Base-by-base conservation (phyloP, 2,113 vertebrate species). In the Diadophis punctatus region DNA sequence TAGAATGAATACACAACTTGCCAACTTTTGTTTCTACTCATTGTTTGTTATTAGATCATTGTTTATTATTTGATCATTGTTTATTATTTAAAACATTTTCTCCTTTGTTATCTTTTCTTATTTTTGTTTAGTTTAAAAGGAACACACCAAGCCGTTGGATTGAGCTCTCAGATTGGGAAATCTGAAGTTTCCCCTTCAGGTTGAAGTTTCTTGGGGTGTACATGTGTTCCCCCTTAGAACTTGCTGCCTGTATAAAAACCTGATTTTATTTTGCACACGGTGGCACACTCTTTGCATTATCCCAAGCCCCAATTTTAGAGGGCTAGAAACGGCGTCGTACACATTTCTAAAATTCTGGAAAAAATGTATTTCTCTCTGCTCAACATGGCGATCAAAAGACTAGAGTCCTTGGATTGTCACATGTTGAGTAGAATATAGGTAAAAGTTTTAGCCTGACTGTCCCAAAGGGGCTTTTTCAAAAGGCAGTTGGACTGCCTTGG, bases 381-480 rank as follows among this genome's bases (percentile, higher is more conserved):
- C 30, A 34, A n/a, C 12, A 16, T 30, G 58, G 10, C 58, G 4
- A 60, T 30, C 58, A 30, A 16, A 30, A 30, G 46, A 25, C 43
- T 23, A 60, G 23, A 27, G 56, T 27, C 56, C 56, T 85, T 34
- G 88, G 68, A 68, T 74, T 74, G 25, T 30, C 85, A 93, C 90
- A 89, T 3, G 90, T 90, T 55, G 56, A 46, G 90, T 8, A 87
- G 34, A 39, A 3, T 43, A 7, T 85, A 95, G 90, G 87, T 93
- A 89, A 30, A 60, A 18, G 0, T 8, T 94, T 84, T 16, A 88
- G 89, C 7, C 8, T 80, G 48, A 55, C 9, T 48, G 25, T 52
- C 86, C 27, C 58, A 63, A 30, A 63, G 4, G 3, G n/a, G 60
- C 25, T 34, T 68, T 68, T n/a, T 11, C 60, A 63, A 63, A 63